These are phyloP conservation scores for Callopanchax toddi DNA, from an alignment of 2,113 vertebrate genomes.

Conservation along the genomic window DNA sequence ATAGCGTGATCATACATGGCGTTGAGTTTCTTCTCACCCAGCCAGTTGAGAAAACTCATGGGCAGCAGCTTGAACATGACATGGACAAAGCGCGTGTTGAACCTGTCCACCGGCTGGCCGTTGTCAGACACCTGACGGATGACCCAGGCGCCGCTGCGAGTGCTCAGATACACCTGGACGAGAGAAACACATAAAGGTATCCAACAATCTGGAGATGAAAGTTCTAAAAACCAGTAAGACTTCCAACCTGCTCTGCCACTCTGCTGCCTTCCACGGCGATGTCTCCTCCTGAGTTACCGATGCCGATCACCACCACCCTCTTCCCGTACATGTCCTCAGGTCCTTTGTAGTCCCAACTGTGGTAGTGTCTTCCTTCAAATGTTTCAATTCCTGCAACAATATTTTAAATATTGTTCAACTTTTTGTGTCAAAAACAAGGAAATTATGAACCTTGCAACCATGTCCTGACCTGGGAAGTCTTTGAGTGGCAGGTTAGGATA, in stretches of 20 bases:
- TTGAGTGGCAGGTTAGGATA: slow-evolving; percentile 81
- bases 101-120: slow-evolving; percentile 80
- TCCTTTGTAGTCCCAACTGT: slow-evolving; percentile 91
- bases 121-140: slow-evolving; percentile 73
- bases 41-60: slow-evolving; percentile 69
- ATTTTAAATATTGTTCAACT: background rate
- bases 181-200: slow-evolving; percentile 71
- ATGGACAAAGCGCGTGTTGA: slow-evolving; percentile 75
- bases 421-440: too few species aligned
- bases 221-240: background rate
- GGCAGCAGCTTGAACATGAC: slow-evolving; percentile 79
- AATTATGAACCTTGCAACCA: background rate
- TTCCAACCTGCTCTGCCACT: slow-evolving; percentile 84
- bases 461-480: slow-evolving; percentile 85
- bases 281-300: slow-evolving; percentile 91
- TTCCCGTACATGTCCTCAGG: slow-evolving; percentile 79
- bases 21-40: slow-evolving; percentile 74
- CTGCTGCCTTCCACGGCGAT: slow-evolving; percentile 90
- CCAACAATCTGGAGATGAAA: background rate
- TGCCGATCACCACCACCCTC: slow-evolving; percentile 87
- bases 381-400: slow-evolving; percentile 83
- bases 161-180: slow-evolving; percentile 84
- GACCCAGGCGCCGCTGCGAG: slow-evolving; percentile 83
- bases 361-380: slow-evolving; percentile 86
- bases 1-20: slow-evolving; percentile 83